These are phyloP conservation scores for Leucophenga maculata DNA, from an alignment of 2,888 invertebrate species.

Conservation along the genomic window DNA sequence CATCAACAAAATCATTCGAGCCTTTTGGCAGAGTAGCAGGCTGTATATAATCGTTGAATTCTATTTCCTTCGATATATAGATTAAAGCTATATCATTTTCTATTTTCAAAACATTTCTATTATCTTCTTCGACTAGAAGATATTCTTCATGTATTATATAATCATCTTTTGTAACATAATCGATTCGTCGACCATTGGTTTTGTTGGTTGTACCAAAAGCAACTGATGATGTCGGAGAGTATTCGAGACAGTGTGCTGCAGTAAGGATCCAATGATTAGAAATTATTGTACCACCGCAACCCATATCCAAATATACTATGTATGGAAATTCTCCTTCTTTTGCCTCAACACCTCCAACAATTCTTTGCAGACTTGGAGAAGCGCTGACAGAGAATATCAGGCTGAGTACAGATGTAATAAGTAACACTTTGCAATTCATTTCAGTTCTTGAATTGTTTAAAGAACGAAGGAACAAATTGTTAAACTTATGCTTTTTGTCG, in stretches of 20 bases:
- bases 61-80: not conserved
- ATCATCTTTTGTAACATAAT: no score
- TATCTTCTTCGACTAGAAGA: no score
- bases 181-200: no score
- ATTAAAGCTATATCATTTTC: not conserved
- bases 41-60: not conserved
- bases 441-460: slow-evolving; percentile 8
- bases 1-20: not conserved
- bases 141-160: not conserved
- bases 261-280: not conserved
- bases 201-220: no score
- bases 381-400: not conserved
- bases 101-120: no score
- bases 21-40: not conserved
- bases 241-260: not conserved
- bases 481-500: slow-evolving; percentile 18
- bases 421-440: no score
- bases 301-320: not conserved
- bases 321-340: not conserved
- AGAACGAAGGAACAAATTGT: slow-evolving; percentile 35
- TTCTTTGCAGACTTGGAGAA: not conserved
- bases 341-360: not conserved
- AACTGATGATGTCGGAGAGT: no score
- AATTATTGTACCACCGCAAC: slow-evolving; percentile 3
- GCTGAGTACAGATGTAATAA: no score